Evolutionary conservation across 1,140 invertebrate genomes (phyloP).

Genomic region (Habropoda laboriosa): DNA sequence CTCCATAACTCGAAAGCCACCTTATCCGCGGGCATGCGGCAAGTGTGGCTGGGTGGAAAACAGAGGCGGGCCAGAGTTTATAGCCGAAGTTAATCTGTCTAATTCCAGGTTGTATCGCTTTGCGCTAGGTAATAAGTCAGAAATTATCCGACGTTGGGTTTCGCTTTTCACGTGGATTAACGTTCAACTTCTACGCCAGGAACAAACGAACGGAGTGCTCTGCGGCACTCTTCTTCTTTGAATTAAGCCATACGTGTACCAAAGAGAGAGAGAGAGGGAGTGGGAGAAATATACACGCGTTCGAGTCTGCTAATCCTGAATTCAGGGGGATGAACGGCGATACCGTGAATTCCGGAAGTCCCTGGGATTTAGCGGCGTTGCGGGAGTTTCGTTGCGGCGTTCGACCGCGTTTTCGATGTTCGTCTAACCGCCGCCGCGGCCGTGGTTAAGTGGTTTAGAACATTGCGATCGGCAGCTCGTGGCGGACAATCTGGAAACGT

Average conservation of each 20-base stretch:
- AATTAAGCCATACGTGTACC: too few relatives aligned
- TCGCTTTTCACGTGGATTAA: conserved; percentile 52
- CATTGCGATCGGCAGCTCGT: conserved; percentile 55
- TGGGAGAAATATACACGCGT: not conserved
- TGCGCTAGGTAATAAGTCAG: conserved; percentile 46
- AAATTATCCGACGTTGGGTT: conserved; percentile 50
- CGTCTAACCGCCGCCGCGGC: conserved; percentile 33
- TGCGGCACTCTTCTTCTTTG: not conserved
- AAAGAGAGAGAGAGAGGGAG: too few relatives aligned
- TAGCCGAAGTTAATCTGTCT: conserved; percentile 37
- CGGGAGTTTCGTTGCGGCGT: conserved; percentile 36
- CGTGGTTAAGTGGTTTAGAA: conserved; percentile 64
- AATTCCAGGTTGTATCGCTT: conserved; percentile 25
- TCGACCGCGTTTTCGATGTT: conserved; percentile 61
- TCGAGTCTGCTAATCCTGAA: conserved; percentile 52
- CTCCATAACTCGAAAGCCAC: not conserved
- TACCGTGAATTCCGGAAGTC: conserved; percentile 62
- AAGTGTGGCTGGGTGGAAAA: not conserved
- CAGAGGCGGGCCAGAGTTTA: not conserved
- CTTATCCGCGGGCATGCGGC: not conserved
- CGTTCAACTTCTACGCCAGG: conserved; percentile 38
- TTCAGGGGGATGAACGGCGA: conserved; percentile 58
- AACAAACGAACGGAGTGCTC: conserved; percentile 36
- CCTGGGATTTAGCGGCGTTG: conserved; percentile 55
- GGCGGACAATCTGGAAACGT: conserved; percentile 47